Evolutionary conservation across 2,797 vertebrate species (phyloP), one percentile per base, ranked within the genome.

Genomic region (Cephalopachus bancanus): DNA sequence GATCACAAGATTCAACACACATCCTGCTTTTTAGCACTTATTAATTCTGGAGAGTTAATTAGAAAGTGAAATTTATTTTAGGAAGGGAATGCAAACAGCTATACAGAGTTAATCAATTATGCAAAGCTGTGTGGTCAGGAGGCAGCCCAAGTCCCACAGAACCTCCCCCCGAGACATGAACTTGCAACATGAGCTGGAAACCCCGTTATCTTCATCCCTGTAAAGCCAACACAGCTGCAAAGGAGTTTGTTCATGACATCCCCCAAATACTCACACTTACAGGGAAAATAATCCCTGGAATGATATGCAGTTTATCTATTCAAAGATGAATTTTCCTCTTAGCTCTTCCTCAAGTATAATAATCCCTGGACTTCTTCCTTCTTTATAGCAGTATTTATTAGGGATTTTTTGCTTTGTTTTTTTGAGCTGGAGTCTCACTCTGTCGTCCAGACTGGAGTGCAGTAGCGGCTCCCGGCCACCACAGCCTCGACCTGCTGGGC

Each of bases 61-160:
- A 95, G 78, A 95, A 97, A 96, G 94, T 92, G 51, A 91, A 93
- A 96, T 95, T 96, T 97, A 97, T 94, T 96, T 96, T 96, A 92
- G 87, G 81, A 96, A 94, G 87, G 30, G 89, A 96, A 93, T 74
- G 80, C 84, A 98, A 96, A 96, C 97, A 97, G 80, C 20, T 71
- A 81, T 5, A 53, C 26, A 12, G 55, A 85, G 86, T 80, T 91
- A 91, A 96, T 97, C 97, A 94, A 95, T 95, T 96, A 96, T 90
- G 93, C 71, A 96, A 87, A 94, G 75, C 83, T 92, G 3, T 51
- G 67, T 67, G 80, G 92, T 89, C 96, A 67, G 79, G 71, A 95
- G 72, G 24, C 81, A 92, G 89, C 30, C 57, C 28, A 14, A 71
- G 22, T 49, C 75, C 87, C 83, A 59, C 7, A 30, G 44, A 89